phyloP scores from a whole-genome alignment of 2,888 invertebrate genomes.

The Aphodius granarius region DNA sequence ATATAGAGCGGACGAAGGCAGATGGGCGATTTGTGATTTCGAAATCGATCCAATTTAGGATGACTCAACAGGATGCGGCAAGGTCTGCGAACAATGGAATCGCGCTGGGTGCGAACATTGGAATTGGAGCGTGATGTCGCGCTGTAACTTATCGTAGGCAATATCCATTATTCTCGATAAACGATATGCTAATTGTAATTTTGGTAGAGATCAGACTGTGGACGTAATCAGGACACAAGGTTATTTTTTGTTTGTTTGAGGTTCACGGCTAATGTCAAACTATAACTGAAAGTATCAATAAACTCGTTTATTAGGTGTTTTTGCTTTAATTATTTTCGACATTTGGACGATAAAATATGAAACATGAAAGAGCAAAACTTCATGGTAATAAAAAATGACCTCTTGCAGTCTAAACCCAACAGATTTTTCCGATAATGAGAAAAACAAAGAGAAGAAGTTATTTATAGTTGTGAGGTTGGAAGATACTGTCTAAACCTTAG shows the following conservation, averaged over 20 bases:
- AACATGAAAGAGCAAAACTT: no score
- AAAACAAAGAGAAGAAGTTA: no score
- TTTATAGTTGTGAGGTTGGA: no score
- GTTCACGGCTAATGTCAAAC: not conserved
- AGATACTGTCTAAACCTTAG: no score
- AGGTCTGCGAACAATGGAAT: slow-evolving; percentile 37
- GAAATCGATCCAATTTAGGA: slow-evolving; percentile 35
- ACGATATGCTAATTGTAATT: not conserved
- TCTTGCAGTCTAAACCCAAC: no score
- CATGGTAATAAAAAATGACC: no score
- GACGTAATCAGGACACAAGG: not conserved
- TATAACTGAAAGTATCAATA: no score
- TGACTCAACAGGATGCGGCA: slow-evolving; percentile 38
- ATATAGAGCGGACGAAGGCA: slow-evolving; percentile 34
- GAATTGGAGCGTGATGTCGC: slow-evolving; percentile 38
- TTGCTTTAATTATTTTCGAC: no score
- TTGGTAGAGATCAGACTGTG: not conserved
- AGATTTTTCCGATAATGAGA: no score
- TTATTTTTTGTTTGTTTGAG: not conserved
- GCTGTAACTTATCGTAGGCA: slow-evolving; percentile 27
- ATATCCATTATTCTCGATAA: not conserved
- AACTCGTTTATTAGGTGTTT: no score
- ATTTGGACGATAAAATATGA: no score
- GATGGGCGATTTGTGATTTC: slow-evolving; percentile 23
- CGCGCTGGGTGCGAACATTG: slow-evolving; percentile 34